Evolutionary conservation across 2,888 invertebrate genomes (phyloP).

Genomic region (Chloroclysta siterata): DNA sequence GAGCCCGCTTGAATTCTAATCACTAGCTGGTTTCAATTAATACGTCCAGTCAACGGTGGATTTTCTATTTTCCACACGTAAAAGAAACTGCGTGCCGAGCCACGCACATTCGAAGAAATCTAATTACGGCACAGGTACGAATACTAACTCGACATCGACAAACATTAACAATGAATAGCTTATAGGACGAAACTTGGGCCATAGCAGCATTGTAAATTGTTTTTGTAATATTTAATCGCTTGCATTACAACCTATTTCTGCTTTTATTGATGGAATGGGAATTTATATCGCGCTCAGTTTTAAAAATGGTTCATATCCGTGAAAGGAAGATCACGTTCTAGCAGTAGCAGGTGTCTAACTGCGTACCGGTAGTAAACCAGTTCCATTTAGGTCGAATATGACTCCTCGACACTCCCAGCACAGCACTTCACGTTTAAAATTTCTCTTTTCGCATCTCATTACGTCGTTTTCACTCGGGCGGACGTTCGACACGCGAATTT

Average conservation of each 20-base stretch:
- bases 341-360: conserved; percentile 52
- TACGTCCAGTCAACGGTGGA: conserved; percentile 82
- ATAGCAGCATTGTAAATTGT: conserved; percentile 19
- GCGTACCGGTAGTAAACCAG: conserved; percentile 69
- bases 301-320: conserved; percentile 45
- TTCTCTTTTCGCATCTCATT: conserved; percentile 84
- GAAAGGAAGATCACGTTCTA: conserved; percentile 54
- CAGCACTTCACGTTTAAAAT: conserved; percentile 81
- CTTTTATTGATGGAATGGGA: conserved; percentile 27
- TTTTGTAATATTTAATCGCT: conserved; percentile 15
- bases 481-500: conserved; percentile 73
- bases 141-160: conserved; percentile 22
- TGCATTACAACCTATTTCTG: conserved; percentile 26
- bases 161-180: conserved; percentile 15
- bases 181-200: conserved; percentile 21
- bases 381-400: conserved; percentile 77
- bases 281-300: conserved; percentile 16
- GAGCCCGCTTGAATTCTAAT: conserved; percentile 79
- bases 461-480: conserved; percentile 79
- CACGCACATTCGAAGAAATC: conserved; percentile 74
- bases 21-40: conserved; percentile 76
- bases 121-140: conserved; percentile 63
- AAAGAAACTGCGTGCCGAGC: conserved; percentile 79
- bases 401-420: conserved; percentile 77
- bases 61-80: conserved; percentile 85